These are phyloP conservation scores for Nycticorax nycticorax DNA, from an alignment of 2,113 vertebrate genomes.

Conservation along the genomic window DNA sequence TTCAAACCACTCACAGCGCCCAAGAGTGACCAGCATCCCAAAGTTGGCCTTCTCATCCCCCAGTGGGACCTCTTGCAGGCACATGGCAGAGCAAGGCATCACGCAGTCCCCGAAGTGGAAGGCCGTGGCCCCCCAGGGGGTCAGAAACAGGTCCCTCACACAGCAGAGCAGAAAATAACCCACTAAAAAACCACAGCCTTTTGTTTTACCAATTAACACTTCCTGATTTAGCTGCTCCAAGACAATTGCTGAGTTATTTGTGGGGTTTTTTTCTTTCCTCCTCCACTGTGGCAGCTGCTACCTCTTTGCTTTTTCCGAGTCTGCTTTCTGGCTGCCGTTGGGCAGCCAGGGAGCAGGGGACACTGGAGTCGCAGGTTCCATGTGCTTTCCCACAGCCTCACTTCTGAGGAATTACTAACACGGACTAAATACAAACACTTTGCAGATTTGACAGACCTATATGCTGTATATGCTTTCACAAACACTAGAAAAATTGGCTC, in stretches of 20 bases:
- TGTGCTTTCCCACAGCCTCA: background rate
- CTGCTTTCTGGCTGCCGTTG: background rate
- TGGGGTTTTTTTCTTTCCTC: background rate
- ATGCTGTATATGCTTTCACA: background rate
- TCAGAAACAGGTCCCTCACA: background rate
- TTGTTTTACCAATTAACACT: background rate
- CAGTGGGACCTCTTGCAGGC: background rate
- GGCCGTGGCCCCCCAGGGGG: fast-evolving
- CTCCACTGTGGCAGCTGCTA: background rate
- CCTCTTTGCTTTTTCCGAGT: background rate
- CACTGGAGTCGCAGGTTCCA: background rate
- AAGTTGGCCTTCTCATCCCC: background rate
- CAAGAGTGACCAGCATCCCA: background rate
- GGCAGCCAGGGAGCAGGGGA: background rate
- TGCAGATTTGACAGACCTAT: background rate
- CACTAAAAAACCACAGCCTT: background rate
- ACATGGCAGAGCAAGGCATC: background rate
- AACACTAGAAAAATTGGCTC: background rate
- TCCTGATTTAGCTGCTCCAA: background rate
- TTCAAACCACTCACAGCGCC: background rate
- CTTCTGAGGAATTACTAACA: background rate
- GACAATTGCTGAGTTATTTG: background rate
- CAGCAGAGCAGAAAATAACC: background rate
- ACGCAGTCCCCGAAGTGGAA: background rate
- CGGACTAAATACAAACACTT: background rate